Percentiles rank a stretch among this genome's conserved stretches.
Evolutionary conservation across 2,888 invertebrate genomes (phyloP).

Genomic region (Germaria angustata): DNA sequence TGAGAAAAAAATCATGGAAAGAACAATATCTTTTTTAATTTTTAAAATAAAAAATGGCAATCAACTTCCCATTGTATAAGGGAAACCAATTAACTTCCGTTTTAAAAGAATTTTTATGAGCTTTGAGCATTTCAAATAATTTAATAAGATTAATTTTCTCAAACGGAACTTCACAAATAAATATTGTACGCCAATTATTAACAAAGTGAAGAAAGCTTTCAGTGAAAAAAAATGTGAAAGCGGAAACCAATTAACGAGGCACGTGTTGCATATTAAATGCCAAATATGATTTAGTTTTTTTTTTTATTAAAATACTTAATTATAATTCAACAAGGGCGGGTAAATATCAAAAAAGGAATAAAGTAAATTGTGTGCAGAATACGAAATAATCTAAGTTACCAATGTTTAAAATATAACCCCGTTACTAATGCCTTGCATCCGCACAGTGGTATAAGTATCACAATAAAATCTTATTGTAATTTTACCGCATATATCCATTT

Average conservation of each 20-base stretch:
- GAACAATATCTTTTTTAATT: not conserved
- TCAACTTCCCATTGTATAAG: not conserved
- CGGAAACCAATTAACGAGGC: not conserved
- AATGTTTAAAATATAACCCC: too few species aligned
- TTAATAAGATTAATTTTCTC: not conserved
- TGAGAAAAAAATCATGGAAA: not conserved
- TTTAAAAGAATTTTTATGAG: not conserved
- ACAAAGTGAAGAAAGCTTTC: not conserved
- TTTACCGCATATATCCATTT: too few species aligned
- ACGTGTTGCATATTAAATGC: not conserved
- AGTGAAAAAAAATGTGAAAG: not conserved
- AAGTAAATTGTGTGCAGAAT: too few species aligned
- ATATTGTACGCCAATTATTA: constrained; percentile 18
- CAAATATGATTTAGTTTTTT: not conserved
- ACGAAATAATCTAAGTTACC: too few species aligned
- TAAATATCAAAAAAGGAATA: too few species aligned
- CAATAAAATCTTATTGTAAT: too few species aligned
- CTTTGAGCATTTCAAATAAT: not conserved
- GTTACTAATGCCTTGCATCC: too few species aligned
- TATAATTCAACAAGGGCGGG: too few species aligned
- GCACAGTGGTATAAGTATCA: too few species aligned
- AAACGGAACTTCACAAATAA: not conserved
- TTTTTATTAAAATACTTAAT: not conserved
- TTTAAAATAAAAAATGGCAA: not conserved
- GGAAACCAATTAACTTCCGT: not conserved